Evolutionary conservation across 37 sponge, comb jelly and placozoan species (phyloP).

Genomic region (Petrosia ficiformis): DNA sequence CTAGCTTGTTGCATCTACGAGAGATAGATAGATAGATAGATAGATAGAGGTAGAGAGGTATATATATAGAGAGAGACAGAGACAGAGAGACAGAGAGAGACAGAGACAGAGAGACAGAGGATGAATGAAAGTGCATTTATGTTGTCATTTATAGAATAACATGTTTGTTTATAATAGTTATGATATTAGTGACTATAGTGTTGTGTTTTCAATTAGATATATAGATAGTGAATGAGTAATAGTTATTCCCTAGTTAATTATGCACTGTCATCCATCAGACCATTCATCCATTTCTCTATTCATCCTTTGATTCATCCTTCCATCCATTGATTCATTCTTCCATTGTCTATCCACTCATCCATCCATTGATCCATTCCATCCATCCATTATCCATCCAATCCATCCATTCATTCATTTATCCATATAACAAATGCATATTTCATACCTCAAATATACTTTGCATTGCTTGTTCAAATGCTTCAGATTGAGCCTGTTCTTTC

Average conservation of each 20-base stretch:
- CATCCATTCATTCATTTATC: not conserved
- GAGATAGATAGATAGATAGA: not conserved
- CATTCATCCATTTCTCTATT: no score
- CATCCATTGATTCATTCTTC: no score
- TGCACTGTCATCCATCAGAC: no score
- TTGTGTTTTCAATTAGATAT: no score
- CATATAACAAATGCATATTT: not conserved
- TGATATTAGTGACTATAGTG: no score
- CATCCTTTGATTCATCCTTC: no score
- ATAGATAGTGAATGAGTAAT: no score
- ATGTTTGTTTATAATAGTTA: no score
- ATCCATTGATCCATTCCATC: not conserved
- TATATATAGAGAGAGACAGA: conserved; percentile 25
- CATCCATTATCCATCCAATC: no score
- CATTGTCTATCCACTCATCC: no score
- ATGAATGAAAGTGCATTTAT: not conserved
- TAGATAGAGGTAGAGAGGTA: conserved; percentile 10
- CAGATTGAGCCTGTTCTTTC: conserved; percentile 64
- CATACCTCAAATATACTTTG: conserved; percentile 68
- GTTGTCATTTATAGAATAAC: no score
- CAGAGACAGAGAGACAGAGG: conserved; percentile 16
- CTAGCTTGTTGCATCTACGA: conserved; percentile 63
- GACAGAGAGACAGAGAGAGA: conserved; percentile 19
- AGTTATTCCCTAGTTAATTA: no score
- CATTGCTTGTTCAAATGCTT: conserved; percentile 71